Base-by-base conservation (phyloP, 1,140 invertebrate species). In the Aphis craccivora region DNA sequence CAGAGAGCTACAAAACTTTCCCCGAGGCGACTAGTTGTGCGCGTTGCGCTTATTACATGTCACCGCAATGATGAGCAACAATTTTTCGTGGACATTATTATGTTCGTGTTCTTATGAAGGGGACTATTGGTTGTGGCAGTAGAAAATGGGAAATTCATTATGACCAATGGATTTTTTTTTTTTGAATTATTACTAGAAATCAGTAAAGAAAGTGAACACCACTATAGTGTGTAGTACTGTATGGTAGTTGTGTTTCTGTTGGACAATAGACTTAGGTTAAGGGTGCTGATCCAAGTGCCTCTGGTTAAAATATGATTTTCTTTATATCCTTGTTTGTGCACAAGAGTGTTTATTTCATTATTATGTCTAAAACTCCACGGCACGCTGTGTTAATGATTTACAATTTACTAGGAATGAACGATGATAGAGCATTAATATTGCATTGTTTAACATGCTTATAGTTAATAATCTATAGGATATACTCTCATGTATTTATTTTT, bases 181-280 rank as follows among this genome's bases (percentile, higher is more conserved):
- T 90, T 55, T 90, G 88, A 90, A 60, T 60, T 90, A 90, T 90
- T 90, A 43, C 37, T 60, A 30, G 37, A 18, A 60, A 90, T 90
- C 88, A 60, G 25, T 11, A 43, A 30, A 43, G 37, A 6, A 60
- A 40, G 23, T 30, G 23, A 84, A 76, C n/a, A n/a, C 60, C 30
- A 84, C 9, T 40, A 40, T 40, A 40, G 40, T 84, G 0, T 35
- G 9, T 48, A 89, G 37, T 53, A 51, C n/a, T 45, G 45, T 23
- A 25, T 53, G 18, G 18, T 89, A 89, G 45, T 55, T 9, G 1
- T 25, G 0, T 0, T n/a, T 5, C 9, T 40, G 25, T 40, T 30
- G 53, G 37, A 90, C 89, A 90, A 60, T 43, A n/a, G 37, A 43
- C 14, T 43, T 53, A 23, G 7, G 35, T 53, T 8, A 35, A 8